Evolutionary conservation across 2,888 invertebrate species (phyloP).

Genomic region (Molorchus minor): DNA sequence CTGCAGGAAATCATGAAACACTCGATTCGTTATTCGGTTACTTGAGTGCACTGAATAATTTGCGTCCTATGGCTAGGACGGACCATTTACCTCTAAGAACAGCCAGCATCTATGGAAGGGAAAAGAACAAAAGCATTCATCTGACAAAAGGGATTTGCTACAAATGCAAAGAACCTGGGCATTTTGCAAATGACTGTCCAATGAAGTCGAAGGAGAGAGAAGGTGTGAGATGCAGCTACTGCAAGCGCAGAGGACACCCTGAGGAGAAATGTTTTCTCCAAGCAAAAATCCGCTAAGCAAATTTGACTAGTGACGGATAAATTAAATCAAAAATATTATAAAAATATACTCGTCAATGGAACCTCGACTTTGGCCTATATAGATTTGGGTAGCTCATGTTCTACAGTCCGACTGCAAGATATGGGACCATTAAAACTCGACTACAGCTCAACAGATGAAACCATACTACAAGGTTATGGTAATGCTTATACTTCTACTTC

Average conservation of each 20-base stretch:
- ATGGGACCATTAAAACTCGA: slow-evolving; percentile 9
- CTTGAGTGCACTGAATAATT: slow-evolving; percentile 17
- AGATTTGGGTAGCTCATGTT: slow-evolving; percentile 36
- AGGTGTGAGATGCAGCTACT: background rate
- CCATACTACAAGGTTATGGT: slow-evolving; percentile 33
- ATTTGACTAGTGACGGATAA: slow-evolving; percentile 9
- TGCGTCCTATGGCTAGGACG: background rate
- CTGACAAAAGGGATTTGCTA: background rate
- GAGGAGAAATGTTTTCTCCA: slow-evolving; percentile 3
- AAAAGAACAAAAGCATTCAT: background rate
- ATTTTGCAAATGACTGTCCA: slow-evolving; percentile 2
- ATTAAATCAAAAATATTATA: slow-evolving; percentile 13
- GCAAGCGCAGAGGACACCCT: slow-evolving; percentile 2
- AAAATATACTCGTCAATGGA: slow-evolving; percentile 23
- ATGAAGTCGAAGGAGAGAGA: background rate
- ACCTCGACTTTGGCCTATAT: slow-evolving; percentile 28
- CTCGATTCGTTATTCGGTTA: slow-evolving; percentile 33
- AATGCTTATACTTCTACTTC: slow-evolving; percentile 25
- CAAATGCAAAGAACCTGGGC: slow-evolving; percentile 13
- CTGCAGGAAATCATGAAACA: slow-evolving; percentile 30
- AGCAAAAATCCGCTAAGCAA: background rate
- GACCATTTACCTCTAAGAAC: background rate
- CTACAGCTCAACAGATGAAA: slow-evolving; percentile 2
- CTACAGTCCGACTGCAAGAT: slow-evolving; percentile 21
- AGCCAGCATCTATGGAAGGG: background rate